A percentile compares a stretch with the other conserved stretches of the same genome.
phyloP scores from a whole-genome alignment of 2,797 vertebrate genomes.

The Leucoraja ocellata region DNA sequence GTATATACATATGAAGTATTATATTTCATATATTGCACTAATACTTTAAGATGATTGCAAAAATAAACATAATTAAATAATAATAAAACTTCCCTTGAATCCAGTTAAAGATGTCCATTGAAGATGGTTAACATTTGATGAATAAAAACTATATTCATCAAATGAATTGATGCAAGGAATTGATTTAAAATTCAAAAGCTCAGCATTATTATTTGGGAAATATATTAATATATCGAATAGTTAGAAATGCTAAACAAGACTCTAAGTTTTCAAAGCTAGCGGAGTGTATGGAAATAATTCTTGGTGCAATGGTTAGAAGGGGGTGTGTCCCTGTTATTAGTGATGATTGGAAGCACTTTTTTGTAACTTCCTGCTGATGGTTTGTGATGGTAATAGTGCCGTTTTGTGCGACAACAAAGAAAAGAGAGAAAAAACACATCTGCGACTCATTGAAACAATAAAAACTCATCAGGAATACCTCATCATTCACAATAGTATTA shows the following conservation, averaged over 20 bases:
- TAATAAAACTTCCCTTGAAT: background rate
- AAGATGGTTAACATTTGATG: background rate
- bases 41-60: background rate
- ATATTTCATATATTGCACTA: background rate
- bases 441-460: slow-evolving; percentile 35
- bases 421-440: slow-evolving; percentile 19
- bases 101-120: background rate
- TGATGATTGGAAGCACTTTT: slow-evolving; percentile 29
- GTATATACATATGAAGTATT: background rate
- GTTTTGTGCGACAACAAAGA: slow-evolving; percentile 33
- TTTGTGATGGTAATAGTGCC: background rate
- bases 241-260: background rate
- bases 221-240: background rate
- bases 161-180: background rate
- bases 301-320: background rate
- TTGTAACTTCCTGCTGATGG: slow-evolving; percentile 25
- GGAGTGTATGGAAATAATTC: slow-evolving; percentile 1
- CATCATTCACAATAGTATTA: slow-evolving; percentile 34
- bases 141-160: background rate
- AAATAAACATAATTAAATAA: background rate
- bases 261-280: background rate
- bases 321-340: slow-evolving; percentile 28
- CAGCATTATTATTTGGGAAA: background rate
- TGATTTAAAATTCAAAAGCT: background rate
- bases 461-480: slow-evolving; percentile 26